Percentiles rank a stretch among this genome's conserved stretches.
phyloP scores from a whole-genome alignment of 37 sponge, comb jelly and placozoan genomes.

The Lycopodina hypogea region DNA sequence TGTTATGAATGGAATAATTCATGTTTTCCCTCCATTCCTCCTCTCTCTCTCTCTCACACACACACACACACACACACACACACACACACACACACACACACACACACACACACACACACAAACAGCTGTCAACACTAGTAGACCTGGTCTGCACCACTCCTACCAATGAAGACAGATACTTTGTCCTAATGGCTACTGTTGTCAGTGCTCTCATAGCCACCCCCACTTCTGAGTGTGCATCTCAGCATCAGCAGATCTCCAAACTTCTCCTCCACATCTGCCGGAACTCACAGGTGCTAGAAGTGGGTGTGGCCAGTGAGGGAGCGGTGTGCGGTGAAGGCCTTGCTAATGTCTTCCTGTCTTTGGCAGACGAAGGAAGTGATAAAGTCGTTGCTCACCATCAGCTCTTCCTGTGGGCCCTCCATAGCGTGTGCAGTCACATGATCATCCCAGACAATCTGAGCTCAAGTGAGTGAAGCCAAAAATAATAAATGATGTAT shows the following conservation, averaged over 20 bases:
- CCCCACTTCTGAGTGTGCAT: neutral
- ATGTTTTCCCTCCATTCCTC: too few relatives aligned
- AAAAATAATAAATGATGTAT: too few relatives aligned
- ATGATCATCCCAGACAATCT: constrained; percentile 18
- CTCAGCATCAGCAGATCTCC: constrained; percentile 4
- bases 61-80: too few relatives aligned
- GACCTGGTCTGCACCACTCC: neutral
- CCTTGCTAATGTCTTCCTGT: constrained; percentile 9
- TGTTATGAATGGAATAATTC: too few relatives aligned
- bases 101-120: too few relatives aligned
- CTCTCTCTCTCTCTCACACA: too few relatives aligned
- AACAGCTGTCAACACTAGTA: constrained; percentile 33
- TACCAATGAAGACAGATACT: constrained; percentile 4
- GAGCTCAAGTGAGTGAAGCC: constrained; percentile 6
- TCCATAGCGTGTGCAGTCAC: constrained; percentile 8
- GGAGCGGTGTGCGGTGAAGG: neutral
- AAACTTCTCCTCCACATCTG: neutral
- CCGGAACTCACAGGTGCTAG: neutral
- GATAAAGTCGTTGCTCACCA: neutral
- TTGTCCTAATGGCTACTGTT: constrained; percentile 5
- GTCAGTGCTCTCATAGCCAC: constrained; percentile 8
- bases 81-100: too few relatives aligned
- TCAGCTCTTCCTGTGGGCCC: constrained; percentile 38
- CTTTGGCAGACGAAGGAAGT: constrained; percentile 11
- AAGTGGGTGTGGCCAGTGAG: neutral